Evolutionary conservation across 1,140 invertebrate species (phyloP).

Genomic region (Dermatophagoides farinae): DNA sequence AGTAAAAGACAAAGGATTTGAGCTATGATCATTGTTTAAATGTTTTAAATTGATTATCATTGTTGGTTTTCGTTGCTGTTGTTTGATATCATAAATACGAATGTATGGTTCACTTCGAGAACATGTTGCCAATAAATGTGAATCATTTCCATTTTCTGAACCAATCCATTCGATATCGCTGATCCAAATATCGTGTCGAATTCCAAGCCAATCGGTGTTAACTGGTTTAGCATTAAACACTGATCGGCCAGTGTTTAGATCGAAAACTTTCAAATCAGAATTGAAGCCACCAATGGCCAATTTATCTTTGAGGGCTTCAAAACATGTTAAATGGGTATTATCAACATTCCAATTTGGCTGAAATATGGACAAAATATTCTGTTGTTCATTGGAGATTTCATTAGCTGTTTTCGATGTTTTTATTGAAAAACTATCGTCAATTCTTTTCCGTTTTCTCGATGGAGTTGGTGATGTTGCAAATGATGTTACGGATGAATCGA

Average conservation of each 20-base stretch:
- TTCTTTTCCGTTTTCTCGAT: background rate
- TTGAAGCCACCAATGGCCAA: constrained; percentile 15
- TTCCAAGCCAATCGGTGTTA: constrained; percentile 13
- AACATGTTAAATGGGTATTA: constrained; percentile 9
- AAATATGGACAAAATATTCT: background rate
- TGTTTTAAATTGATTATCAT: constrained; percentile 14
- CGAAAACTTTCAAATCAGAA: constrained; percentile 15
- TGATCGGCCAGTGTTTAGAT: constrained; percentile 13
- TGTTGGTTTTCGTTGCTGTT: constrained; percentile 2
- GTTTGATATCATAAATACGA: constrained; percentile 14
- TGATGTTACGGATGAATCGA: background rate
- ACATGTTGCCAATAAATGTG: constrained; percentile 14
- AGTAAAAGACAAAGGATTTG: constrained; percentile 12
- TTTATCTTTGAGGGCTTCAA: constrained; percentile 9
- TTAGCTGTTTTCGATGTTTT: background rate
- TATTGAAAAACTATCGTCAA: background rate
- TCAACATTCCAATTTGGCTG: constrained; percentile 10
- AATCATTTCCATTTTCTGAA: background rate
- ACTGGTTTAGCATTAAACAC: constrained; percentile 14
- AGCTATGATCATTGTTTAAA: constrained; percentile 11
- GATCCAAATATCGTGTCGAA: constrained; percentile 4
- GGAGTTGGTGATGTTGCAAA: background rate
- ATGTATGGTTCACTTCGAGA: constrained; percentile 12
- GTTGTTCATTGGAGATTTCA: background rate
- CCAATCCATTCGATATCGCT: constrained; percentile 15